Base-by-base conservation (phyloP, 2,888 invertebrate genomes). In the Dicyrtoma fusca region DNA sequence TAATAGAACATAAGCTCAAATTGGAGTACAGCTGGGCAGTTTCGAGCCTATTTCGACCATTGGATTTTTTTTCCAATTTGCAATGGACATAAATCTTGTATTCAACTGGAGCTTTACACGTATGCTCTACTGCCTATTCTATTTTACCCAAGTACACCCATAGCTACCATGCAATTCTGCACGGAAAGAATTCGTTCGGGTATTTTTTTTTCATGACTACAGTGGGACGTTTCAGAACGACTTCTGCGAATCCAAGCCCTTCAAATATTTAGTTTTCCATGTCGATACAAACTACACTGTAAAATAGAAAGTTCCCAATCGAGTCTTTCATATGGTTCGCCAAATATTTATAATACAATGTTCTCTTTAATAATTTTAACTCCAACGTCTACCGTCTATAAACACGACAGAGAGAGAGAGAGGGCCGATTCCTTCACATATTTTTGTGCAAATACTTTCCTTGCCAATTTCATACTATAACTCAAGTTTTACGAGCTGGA, bases 71-170 rank as follows among this genome's bases (percentile, higher is more conserved):
- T 66, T 66, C 66, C 66, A 66, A 66, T 66, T 66, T 42, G 53
- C 66, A 66, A 51, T 66, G 49, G 44, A 53, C 66, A 66, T 66
- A 66, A 66, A 66, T 66, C 66, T 66, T 66, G 34, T 25, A 65
- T 49, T 65, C 34, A 34, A 34, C 34, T 8, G 34, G 34, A 34
- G 34, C 34, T 34, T 34, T 34, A 34, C 4, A 5, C 3, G 34
- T 34, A 8, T 34, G 34, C 34, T 34, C 34, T 34, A 3, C 34
- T 5, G 34, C 34, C 34, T 5, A 3, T 34, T 34, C 8, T 34
- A 34, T 34, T 34, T 34, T 34, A 34, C 34, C 8, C 8, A 8
- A 34, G 8, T 34, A 34, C 4, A 34, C 8, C 3, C 8, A 34
- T 34, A 34, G 3, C 34, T 34, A 34, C 34, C 3, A 34, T 34